These are phyloP conservation scores for Rhimphoctona megacephalus DNA, from an alignment of 2,888 invertebrate species.

Conservation along the genomic window DNA sequence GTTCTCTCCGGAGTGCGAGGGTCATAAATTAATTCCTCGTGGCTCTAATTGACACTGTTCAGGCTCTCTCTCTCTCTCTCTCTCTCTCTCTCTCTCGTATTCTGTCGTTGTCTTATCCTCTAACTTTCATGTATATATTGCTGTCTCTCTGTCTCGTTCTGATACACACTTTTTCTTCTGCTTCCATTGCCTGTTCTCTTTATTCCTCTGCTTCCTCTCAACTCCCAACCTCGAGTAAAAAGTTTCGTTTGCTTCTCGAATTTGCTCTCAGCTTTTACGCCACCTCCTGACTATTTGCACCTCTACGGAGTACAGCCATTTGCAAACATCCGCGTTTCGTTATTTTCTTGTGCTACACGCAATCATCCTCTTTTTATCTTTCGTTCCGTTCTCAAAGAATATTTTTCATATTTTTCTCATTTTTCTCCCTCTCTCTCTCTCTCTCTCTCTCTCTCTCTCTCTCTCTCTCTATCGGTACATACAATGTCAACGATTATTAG, in stretches of 20 bases:
- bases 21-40: slow-evolving; percentile 67
- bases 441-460: neutral
- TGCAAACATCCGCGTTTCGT: slow-evolving; percentile 67
- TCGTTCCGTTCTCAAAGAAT: slow-evolving; percentile 6
- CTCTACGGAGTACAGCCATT: slow-evolving; percentile 31
- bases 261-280: slow-evolving; percentile 56
- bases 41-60: slow-evolving; percentile 66
- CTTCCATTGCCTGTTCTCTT: slow-evolving; percentile 17
- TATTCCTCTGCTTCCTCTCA: neutral
- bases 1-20: slow-evolving; percentile 43
- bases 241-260: slow-evolving; percentile 66
- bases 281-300: slow-evolving; percentile 65
- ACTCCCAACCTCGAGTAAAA: slow-evolving; percentile 49
- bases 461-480: neutral
- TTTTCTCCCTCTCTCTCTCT: neutral
- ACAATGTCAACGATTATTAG: slow-evolving; percentile 22
- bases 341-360: slow-evolving; percentile 43
- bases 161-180: neutral
- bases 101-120: slow-evolving; percentile 29
- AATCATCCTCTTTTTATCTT: slow-evolving; percentile 29
- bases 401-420: neutral
- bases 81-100: slow-evolving; percentile 13
- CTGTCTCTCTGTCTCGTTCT: slow-evolving; percentile 37
- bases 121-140: neutral
- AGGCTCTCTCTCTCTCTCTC: slow-evolving; percentile 53